These are phyloP conservation scores for Rhamphomyia laevipes DNA, from an alignment of 2,888 invertebrate genomes.

Conservation along the genomic window DNA sequence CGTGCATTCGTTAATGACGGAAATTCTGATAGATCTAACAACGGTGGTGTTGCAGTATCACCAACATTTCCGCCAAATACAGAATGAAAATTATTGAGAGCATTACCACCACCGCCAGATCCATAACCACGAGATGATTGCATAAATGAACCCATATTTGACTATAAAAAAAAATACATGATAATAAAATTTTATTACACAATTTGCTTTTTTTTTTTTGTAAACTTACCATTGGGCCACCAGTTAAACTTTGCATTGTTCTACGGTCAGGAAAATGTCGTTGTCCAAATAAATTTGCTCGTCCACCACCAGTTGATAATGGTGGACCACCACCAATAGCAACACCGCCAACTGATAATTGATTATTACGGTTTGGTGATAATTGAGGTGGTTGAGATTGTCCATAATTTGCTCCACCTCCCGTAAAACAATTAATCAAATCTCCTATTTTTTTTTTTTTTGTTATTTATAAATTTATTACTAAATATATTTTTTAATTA, in stretches of 20 bases:
- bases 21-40: conserved; percentile 85
- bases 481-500: neutral
- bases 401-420: conserved; percentile 38
- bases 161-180: conserved; percentile 30
- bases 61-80: conserved; percentile 67
- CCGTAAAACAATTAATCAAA: neutral
- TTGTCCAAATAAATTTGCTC: conserved; percentile 63
- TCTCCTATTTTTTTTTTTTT: neutral
- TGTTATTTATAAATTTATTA: neutral
- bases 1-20: conserved; percentile 77
- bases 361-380: conserved; percentile 46
- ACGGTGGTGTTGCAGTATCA: conserved; percentile 69
- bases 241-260: conserved; percentile 42
- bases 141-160: conserved; percentile 51
- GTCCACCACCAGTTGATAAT: conserved; percentile 43
- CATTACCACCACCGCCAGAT: conserved; percentile 44
- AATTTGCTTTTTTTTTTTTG: too few species aligned
- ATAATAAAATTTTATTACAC: conserved; percentile 1
- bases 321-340: conserved; percentile 41
- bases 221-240: conserved; percentile 33
- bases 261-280: conserved; percentile 69
- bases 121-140: conserved; percentile 52
- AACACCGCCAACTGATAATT: conserved; percentile 39
- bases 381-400: conserved; percentile 43
- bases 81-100: conserved; percentile 66